Percentiles rank a stretch among this genome's conserved stretches.
These are phyloP conservation scores for Carcharodon carcharias DNA, from an alignment of 2,797 vertebrate genomes.

Conservation along the genomic window DNA sequence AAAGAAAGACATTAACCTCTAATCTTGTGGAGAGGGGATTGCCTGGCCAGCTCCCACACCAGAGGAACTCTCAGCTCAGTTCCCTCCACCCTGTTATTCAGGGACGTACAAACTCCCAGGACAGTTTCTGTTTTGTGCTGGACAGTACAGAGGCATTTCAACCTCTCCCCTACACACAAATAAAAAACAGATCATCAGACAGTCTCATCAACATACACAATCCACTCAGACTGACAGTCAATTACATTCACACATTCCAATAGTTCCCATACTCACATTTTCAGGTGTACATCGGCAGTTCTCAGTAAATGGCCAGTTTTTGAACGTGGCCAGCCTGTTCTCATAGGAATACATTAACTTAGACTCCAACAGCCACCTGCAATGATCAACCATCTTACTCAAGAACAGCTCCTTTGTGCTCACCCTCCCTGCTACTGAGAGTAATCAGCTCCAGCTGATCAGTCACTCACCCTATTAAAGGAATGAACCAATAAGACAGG, in stretches of 20 bases:
- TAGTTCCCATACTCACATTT: slow-evolving; percentile 54
- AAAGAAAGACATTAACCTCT: not conserved
- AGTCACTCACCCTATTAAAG: not conserved
- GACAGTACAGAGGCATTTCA: not conserved
- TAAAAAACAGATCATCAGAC: not conserved
- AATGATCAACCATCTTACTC: not conserved
- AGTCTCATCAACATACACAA: not conserved
- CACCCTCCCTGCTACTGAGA: not conserved
- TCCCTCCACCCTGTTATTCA: not conserved
- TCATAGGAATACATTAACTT: slow-evolving; percentile 64
- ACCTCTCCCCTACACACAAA: not conserved
- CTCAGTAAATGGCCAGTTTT: slow-evolving; percentile 68
- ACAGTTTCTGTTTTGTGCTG: not conserved
- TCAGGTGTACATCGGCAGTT: slow-evolving; percentile 69
- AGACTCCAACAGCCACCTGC: slow-evolving; percentile 47
- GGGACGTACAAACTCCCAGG: not conserved
- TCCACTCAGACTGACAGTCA: not conserved
- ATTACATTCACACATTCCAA: not conserved
- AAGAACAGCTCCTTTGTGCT: not conserved
- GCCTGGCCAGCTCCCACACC: not conserved
- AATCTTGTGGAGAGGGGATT: not conserved
- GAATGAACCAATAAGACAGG: not conserved
- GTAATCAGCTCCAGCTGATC: not conserved
- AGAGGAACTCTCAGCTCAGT: not conserved
- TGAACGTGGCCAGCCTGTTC: slow-evolving; percentile 60